Evolutionary conservation across 2,888 invertebrate genomes (phyloP), one percentile per base, ranked within the genome.

Genomic region (Heterodera filipjevi): DNA sequence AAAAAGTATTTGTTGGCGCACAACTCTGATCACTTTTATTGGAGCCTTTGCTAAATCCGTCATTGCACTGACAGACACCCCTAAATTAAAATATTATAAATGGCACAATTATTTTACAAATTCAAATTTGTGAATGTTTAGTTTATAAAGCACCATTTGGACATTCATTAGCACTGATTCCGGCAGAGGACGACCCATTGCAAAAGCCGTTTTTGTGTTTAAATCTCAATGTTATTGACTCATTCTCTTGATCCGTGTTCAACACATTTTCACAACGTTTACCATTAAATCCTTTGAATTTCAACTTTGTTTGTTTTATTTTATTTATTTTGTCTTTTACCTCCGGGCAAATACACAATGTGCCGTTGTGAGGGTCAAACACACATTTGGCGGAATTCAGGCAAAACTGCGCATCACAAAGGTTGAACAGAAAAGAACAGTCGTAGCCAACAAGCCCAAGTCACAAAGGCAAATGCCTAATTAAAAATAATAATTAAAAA

Each of bases 361-460:
- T 53, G 6, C 80, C 78, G 22, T 35, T 53, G 10, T 19, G 27
- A 30, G 72, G 27, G 32, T 75, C 68, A 30, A 83, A 78, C 27
- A 30, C 22, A 53, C 82, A 82, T 16, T 44, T 76, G 30, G 76
- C 82, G 27, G 66, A 76, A 46, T 82, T 82, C n/a, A 82, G 44
- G 33, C 82, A 82, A 73, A 66, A 82, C 5, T 81, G 80, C 22
- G 83, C 75, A 19, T 22, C 22, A 33, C 82, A 82, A 22, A 83
- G 49, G 72, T 82, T 66, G 16, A 83, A 14, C 6, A 73, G 44
- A 12, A 82, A 64, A n/a, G 78, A 66, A 71, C 82, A 82, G 14
- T 81, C 73, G 64, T 33, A n/a, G 12, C 82, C 82, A 6, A 73
- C 35, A 66, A 82, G 16, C 82, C 82, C 19, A 53, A n/a, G 3